Conservation (phyloP, 2,113 vertebrate genomes). For the Panurus biarmicus region DNA sequence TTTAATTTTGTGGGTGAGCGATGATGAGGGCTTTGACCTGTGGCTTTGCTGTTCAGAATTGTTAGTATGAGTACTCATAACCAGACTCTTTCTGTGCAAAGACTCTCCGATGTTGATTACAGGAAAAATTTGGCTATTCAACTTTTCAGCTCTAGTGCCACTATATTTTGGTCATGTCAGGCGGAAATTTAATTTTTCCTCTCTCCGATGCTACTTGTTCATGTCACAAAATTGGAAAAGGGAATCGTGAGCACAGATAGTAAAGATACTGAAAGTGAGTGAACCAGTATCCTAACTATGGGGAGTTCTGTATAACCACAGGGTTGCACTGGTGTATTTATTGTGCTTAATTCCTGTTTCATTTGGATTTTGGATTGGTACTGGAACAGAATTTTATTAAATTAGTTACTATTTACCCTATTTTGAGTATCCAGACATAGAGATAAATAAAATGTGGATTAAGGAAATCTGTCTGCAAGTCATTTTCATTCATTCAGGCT, state of each 20-base stretch:
- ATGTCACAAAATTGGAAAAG: background rate
- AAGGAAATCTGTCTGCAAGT: background rate
- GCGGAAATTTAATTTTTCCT: background rate
- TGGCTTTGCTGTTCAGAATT: background rate
- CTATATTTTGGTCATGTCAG: background rate
- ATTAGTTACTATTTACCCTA: background rate
- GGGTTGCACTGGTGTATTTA: background rate
- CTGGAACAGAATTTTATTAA: background rate
- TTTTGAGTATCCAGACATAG: background rate
- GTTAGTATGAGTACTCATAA: background rate
- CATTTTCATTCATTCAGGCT: background rate
- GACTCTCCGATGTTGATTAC: background rate
- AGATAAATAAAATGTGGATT: background rate
- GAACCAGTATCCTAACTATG: background rate
- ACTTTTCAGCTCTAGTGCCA: background rate
- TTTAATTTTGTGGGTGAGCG: background rate
- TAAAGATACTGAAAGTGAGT: background rate
- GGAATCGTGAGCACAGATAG: background rate
- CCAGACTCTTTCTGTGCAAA: background rate
- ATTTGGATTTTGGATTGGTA: background rate
- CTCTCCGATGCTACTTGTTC: background rate
- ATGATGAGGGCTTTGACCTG: background rate
- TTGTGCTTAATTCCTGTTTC: background rate
- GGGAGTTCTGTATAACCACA: background rate
- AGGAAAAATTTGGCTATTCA: background rate